Evolutionary conservation across 2,113 vertebrate species (phyloP).

Genomic region (Pardalotus punctatus): DNA sequence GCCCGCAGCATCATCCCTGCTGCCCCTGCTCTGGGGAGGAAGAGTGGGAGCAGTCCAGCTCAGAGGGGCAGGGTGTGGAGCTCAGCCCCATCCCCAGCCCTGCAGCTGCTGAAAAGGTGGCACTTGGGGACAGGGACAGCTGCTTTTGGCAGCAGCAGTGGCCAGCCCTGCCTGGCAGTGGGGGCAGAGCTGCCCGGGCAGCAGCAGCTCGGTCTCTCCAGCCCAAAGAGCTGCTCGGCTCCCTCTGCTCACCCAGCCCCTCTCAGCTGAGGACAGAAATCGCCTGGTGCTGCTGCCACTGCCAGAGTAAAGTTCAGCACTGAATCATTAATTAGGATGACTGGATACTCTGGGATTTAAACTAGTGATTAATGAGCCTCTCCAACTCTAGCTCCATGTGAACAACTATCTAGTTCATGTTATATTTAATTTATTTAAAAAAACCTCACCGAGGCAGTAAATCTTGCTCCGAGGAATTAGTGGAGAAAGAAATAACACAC

Average conservation of each 20-base stretch:
- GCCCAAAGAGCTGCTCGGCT: not conserved
- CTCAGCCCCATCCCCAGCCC: not conserved
- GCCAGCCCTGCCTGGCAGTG: accelerated
- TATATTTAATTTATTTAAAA: conserved; percentile 61
- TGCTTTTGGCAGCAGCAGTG: accelerated
- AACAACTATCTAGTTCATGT: conserved; percentile 51
- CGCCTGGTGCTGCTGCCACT: not conserved
- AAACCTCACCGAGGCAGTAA: not conserved
- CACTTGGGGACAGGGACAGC: not conserved
- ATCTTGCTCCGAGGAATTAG: conserved; percentile 55
- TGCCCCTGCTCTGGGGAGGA: accelerated
- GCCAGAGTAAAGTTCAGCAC: conserved; percentile 27
- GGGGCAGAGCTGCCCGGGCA: not conserved
- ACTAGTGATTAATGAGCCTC: conserved; percentile 69
- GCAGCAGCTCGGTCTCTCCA: not conserved
- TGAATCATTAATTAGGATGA: conserved; percentile 64
- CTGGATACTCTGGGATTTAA: conserved; percentile 62
- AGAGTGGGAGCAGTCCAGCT: not conserved
- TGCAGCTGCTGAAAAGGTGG: accelerated
- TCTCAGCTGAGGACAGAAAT: not conserved
- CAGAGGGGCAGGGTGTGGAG: not conserved
- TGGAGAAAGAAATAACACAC: conserved; percentile 43
- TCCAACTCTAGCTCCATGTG: conserved; percentile 28
- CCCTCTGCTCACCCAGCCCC: accelerated
- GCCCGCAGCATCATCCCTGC: accelerated